Conservation (phyloP, 2,113 vertebrate species). For the Triplophysa rosa region DNA sequence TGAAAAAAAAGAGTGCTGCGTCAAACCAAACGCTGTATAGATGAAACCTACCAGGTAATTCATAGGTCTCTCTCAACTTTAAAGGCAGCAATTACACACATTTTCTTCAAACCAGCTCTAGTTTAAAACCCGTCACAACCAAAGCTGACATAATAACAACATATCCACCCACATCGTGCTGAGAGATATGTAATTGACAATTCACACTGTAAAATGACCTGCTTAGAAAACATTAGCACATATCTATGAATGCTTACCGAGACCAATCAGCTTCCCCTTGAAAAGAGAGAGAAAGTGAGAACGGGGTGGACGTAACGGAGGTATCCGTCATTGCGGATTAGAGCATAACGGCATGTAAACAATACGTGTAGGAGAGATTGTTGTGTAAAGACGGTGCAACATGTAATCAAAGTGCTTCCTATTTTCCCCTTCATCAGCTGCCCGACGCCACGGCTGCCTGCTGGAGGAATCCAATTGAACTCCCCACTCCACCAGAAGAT, state of each 20-base stretch:
- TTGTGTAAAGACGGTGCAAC: constrained; percentile 80
- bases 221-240: constrained; percentile 69
- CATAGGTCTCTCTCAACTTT: not conserved
- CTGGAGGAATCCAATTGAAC: constrained; percentile 83
- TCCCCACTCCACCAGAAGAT: constrained; percentile 76
- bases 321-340: constrained; percentile 72
- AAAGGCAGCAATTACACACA: constrained; percentile 5
- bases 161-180: constrained; percentile 32
- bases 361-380: constrained; percentile 77
- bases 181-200: constrained; percentile 67
- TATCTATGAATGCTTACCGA: constrained; percentile 70
- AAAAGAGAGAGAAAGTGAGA: constrained; percentile 47
- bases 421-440: constrained; percentile 79
- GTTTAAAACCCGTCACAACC: not conserved
- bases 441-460: constrained; percentile 70
- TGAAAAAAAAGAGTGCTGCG: not conserved
- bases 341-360: constrained; percentile 74
- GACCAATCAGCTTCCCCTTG: constrained; percentile 70
- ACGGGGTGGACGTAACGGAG: constrained; percentile 59
- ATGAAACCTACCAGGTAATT: no score
- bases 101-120: not conserved
- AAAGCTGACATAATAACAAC: constrained; percentile 26
- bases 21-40: no score
- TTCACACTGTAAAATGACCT: constrained; percentile 70
- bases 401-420: constrained; percentile 78